phyloP scores from a whole-genome alignment of 2,888 invertebrate species.

The Pterostichus madidus region DNA sequence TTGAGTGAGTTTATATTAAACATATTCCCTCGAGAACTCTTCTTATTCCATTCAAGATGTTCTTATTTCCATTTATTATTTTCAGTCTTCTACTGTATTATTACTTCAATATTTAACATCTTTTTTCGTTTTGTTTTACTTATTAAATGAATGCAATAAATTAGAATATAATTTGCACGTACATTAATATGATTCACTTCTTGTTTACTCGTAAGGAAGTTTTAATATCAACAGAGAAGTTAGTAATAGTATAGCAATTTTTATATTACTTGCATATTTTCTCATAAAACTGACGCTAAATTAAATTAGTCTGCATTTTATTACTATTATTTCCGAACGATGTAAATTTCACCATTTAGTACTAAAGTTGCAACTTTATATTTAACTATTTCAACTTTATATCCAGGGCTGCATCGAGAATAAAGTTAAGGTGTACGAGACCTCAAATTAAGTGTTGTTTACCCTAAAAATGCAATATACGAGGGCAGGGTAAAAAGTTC shows the following conservation, averaged over 20 bases:
- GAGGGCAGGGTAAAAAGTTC: too few species aligned
- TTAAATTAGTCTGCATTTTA: conserved; percentile 36
- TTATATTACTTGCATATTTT: not conserved
- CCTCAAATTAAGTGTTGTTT: too few species aligned
- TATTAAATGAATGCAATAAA: conserved; percentile 23
- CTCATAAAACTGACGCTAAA: conserved; percentile 16
- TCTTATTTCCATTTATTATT: conserved; percentile 17
- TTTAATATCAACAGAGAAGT: conserved; percentile 16
- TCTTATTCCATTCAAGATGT: not conserved
- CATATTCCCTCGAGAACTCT: conserved; percentile 14
- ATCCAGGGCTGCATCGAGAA: not conserved
- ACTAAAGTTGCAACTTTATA: conserved; percentile 11
- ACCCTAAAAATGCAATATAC: too few species aligned
- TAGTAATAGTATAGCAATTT: conserved; percentile 22
- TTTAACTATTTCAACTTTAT: conserved; percentile 23
- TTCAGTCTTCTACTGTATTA: conserved; percentile 9
- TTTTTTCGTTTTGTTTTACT: not conserved
- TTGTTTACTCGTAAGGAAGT: conserved; percentile 9
- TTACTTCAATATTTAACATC: conserved; percentile 23
- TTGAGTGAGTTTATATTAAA: conserved; percentile 38
- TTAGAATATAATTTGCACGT: conserved; percentile 4
- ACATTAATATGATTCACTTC: not conserved
- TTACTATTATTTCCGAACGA: conserved; percentile 28
- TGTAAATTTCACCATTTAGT: conserved; percentile 25
- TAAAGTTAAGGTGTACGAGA: not conserved